Base-by-base conservation (phyloP, 1,140 invertebrate genomes). In the Microplitis demolitor region DNA sequence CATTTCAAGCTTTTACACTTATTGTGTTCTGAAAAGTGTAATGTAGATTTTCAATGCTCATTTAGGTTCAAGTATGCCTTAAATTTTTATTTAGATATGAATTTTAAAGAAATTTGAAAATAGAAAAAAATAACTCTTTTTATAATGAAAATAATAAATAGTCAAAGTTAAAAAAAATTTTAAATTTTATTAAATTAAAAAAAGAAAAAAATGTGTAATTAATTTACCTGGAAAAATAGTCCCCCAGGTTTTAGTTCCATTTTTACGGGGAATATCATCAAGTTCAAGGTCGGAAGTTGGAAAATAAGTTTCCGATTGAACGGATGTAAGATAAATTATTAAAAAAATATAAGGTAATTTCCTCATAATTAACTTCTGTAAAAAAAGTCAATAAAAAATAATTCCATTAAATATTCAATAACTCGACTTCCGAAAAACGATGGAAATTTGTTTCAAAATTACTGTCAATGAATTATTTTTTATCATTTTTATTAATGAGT, bases 211-310 rank as follows among this genome's bases (percentile, higher is more conserved):
- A 4, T 8, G n/a, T 6, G 24, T 24, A 24, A 24, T 24, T 24
- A 24, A 24, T 34, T 37, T 67, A 67, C 66, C 50, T 67, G 66
- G 66, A 67, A 67, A 67, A 31, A 67, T 53, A 6, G 66, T 67
- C 3, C 66, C 66, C 66, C 66, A 67, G 6, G 66, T 67, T 53
- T 67, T 67, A 4, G 45, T 67, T 6, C n/a, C 39, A 54, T 54
- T 67, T 31, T 54, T 67, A 34, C 3, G 39, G 3, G 66, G 66
- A 34, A 8, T 16, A 34, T 16, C 13, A 35, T 67, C 50, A 53
- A 31, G 45, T 67, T 54, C 45, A 67, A 54, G 45, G 16, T 67
- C 51, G 39, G 13, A 31, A 54, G 34, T 9, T 31, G 50, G 50
- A 67, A 35, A 53, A 35, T 67, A 50, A 6, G 39, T 24, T 67